Evolutionary conservation across 2,113 vertebrate species (phyloP).

Genomic region (Brachypodius melanocephalos): DNA sequence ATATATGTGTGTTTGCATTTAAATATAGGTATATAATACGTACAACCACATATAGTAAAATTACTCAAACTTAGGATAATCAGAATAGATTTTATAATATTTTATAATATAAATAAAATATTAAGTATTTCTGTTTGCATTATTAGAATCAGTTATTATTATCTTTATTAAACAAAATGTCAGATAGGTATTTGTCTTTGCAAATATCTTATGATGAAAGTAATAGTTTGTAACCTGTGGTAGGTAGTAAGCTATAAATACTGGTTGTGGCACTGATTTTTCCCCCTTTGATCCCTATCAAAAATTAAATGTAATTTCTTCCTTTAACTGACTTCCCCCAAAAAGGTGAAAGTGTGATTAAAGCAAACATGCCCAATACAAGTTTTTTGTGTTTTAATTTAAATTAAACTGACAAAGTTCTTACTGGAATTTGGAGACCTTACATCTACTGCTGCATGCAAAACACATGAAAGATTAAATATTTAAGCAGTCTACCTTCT

Average conservation of each 20-base stretch:
- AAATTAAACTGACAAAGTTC: conserved; percentile 4
- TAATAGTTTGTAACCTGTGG: neutral
- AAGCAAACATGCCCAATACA: neutral
- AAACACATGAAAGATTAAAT: conserved; percentile 4
- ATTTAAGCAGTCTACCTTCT: neutral
- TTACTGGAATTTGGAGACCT: neutral
- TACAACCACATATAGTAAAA: neutral
- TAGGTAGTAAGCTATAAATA: neutral
- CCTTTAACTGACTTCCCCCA: conserved; percentile 21
- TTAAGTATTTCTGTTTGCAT: neutral
- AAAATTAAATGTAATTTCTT: conserved; percentile 23
- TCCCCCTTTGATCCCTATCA: neutral
- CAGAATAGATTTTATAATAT: neutral
- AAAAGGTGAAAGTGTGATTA: conserved; percentile 13
- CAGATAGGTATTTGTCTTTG: neutral
- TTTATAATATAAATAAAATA: neutral
- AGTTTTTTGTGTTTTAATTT: neutral
- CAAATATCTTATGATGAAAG: neutral
- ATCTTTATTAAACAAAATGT: neutral
- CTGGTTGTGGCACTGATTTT: neutral
- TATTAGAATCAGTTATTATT: neutral
- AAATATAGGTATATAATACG: neutral
- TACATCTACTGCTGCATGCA: neutral
- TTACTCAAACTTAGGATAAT: neutral
- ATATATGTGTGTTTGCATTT: neutral